phyloP scores from a whole-genome alignment of 2,888 invertebrate species.

The Chymomyza procnemis region DNA sequence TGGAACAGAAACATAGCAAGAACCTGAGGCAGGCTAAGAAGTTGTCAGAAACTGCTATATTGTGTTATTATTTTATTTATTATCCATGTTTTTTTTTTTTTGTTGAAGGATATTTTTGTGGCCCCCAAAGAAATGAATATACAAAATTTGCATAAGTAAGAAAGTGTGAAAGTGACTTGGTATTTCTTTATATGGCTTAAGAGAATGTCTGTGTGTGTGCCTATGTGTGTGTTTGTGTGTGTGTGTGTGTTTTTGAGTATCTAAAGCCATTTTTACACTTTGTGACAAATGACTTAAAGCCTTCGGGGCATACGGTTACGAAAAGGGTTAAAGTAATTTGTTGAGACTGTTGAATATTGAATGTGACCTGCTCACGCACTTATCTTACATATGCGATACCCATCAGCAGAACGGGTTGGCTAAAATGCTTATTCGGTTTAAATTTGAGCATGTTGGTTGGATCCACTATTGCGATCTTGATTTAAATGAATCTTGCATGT shows the following conservation, averaged over 20 bases:
- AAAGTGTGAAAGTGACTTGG: slow-evolving; percentile 58
- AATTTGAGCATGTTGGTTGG: too few species aligned
- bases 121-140: slow-evolving; percentile 28
- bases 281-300: slow-evolving; percentile 73
- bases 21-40: slow-evolving; percentile 21
- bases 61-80: slow-evolving; percentile 30
- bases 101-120: slow-evolving; percentile 30
- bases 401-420: too few species aligned
- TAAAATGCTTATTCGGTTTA: too few species aligned
- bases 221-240: slow-evolving; percentile 3
- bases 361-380: slow-evolving; percentile 47
- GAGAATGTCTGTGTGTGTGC: not conserved
- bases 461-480: too few species aligned
- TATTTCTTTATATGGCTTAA: slow-evolving; percentile 1
- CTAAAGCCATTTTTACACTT: slow-evolving; percentile 59
- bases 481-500: too few species aligned
- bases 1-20: not conserved
- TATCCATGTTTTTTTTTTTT: slow-evolving; percentile 11
- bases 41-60: slow-evolving; percentile 12
- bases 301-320: slow-evolving; percentile 57
- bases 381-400: not conserved
- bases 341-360: slow-evolving; percentile 70
- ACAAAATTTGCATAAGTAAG: slow-evolving; percentile 60
- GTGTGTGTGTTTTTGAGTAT: slow-evolving; percentile 20
- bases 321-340: slow-evolving; percentile 70